Evolutionary conservation across 2,113 vertebrate species (phyloP), one percentile per base, ranked within the genome.

Genomic region (Mus pahari): DNA sequence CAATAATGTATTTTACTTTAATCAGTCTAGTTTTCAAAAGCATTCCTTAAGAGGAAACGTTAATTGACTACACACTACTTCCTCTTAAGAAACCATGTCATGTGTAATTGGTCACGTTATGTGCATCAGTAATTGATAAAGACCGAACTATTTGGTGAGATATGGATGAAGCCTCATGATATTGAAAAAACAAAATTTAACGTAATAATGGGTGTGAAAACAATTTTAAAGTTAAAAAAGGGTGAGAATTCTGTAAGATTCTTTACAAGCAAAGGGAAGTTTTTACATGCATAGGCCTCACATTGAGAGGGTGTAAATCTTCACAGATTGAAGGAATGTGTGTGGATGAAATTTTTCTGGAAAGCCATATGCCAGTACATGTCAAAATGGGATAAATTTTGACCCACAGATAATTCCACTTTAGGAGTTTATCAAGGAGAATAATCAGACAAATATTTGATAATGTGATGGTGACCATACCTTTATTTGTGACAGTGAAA

Each of bases 21-120:
- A 93, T 86, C 86, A 89, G 62, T n/a, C 90, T 24, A 55, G 24
- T 55, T 96, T 95, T 88, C 39, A 79, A 94, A 92, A 74, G 36
- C 58, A 90, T 31, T 88, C 24, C 45, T 92, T 70, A 42, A 77
- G 64, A 93, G 66, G 78, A 90, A 90, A 33, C 92, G 95, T 66
- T 81, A 74, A 93, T 45, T 90, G 81, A 74, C 3, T 45, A 58
- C 28, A 81, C 75, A 91, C 58, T 2, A 90, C 19, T 95, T 94
- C 81, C 53, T 31, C 28, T 91, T 92, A 78, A 78, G 95, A 96
- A 95, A 81, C 12, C 64, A 60, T 8, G 42, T 14, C 39, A 62
- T 7, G 6, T 77, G 87, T 24, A 45, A 79, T 95, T 92, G 87
- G 81, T 60, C 53, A 78, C 33, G 6, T 90, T 90, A 75, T 10